These are phyloP conservation scores for Lineus longissimus DNA, from an alignment of 1,140 invertebrate species.

Conservation along the genomic window DNA sequence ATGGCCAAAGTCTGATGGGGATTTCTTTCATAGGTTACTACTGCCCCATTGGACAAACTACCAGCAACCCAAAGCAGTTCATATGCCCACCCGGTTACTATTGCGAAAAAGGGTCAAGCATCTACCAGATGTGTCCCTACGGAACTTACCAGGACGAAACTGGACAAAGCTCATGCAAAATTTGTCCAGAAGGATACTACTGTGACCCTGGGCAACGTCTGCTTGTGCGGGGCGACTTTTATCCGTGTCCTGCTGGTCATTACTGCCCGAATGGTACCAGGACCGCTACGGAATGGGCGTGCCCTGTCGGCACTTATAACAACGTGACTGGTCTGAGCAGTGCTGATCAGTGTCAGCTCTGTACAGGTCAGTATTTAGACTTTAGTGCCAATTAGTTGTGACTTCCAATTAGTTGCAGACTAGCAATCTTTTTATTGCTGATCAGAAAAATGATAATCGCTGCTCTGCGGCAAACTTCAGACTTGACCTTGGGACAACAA, in stretches of 20 bases:
- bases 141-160: constrained; percentile 39
- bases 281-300: constrained; percentile 30
- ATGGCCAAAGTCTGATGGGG: no score
- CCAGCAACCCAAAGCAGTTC: constrained; percentile 30
- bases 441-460: no score
- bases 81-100: constrained; percentile 44
- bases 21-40: constrained; percentile 30
- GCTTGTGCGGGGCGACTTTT: constrained; percentile 33
- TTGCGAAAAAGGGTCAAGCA: constrained; percentile 32
- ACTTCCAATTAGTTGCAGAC: no score
- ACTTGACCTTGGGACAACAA: no score
- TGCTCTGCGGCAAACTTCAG: no score
- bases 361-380: constrained; percentile 27
- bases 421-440: no score
- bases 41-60: constrained; percentile 41
- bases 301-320: constrained; percentile 41
- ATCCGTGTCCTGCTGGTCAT: constrained; percentile 42
- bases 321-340: constrained; percentile 33
- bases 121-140: constrained; percentile 29
- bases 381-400: no score
- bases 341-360: constrained; percentile 30
- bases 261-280: constrained; percentile 41
- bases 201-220: constrained; percentile 36
- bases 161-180: constrained; percentile 31
- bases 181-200: constrained; percentile 42